These are phyloP conservation scores for Yponomeuta cagnagella DNA, from an alignment of 2,888 invertebrate genomes.

Conservation along the genomic window DNA sequence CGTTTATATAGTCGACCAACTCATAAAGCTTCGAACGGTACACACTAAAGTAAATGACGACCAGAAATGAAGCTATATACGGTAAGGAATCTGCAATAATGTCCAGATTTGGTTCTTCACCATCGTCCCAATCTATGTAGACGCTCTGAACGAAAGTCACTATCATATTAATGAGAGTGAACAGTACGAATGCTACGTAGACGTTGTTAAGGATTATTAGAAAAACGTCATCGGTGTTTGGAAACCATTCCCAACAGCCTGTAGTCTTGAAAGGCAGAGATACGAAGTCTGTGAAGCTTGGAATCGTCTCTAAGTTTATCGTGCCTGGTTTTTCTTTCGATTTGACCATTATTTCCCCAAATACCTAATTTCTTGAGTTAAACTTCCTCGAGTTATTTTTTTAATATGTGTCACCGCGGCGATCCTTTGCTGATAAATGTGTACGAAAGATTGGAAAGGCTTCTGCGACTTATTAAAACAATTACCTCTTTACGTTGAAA, in stretches of 20 bases:
- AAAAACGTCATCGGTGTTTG: slow-evolving; percentile 29
- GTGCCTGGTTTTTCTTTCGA: slow-evolving; percentile 6
- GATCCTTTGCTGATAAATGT: too few relatives aligned
- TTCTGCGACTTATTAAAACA: too few relatives aligned
- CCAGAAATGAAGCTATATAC: slow-evolving; percentile 40
- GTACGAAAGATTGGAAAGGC: too few relatives aligned
- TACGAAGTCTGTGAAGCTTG: slow-evolving; percentile 44
- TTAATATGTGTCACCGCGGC: too few relatives aligned
- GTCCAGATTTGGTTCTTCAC: slow-evolving; percentile 56
- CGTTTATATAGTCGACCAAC: slow-evolving; percentile 44
- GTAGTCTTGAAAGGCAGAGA: slow-evolving; percentile 46
- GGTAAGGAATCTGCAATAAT: slow-evolving; percentile 55
- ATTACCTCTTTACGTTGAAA: too few relatives aligned
- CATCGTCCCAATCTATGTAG: slow-evolving; percentile 47
- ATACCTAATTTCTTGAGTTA: neutral
- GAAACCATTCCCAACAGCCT: slow-evolving; percentile 59
- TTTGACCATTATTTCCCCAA: neutral
- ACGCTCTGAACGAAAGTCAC: slow-evolving; percentile 40
- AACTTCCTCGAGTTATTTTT: neutral
- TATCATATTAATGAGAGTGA: slow-evolving; percentile 35
- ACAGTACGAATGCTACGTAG: slow-evolving; percentile 46
- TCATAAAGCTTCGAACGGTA: slow-evolving; percentile 45
- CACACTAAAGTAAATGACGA: slow-evolving; percentile 39
- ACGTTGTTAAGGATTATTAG: slow-evolving; percentile 42
- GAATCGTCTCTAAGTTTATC: slow-evolving; percentile 21